A percentile compares a stretch with the other conserved stretches of the same genome.
Conservation (phyloP, 2,113 vertebrate species). For the Struthio camelus region DNA sequence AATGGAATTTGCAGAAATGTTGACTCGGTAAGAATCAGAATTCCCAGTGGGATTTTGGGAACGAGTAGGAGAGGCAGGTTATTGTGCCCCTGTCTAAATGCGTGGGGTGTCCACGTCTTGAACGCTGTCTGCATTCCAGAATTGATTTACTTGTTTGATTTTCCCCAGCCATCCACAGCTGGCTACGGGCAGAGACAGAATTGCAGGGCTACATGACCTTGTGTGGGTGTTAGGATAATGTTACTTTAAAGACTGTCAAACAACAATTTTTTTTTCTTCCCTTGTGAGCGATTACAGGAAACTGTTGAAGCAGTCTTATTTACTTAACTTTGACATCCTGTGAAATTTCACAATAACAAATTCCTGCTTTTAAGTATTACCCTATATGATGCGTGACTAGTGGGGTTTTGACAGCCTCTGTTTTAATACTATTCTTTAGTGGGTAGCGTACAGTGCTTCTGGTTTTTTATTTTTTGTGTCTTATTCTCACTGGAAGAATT, state of each 20-base stretch:
- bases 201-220: not conserved
- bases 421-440: too few relatives aligned
- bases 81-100: rapidly evolving
- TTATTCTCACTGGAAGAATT: not conserved
- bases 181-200: not conserved
- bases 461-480: not conserved
- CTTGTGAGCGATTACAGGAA: not conserved
- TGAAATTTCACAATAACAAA: not conserved
- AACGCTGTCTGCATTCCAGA: not conserved
- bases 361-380: not conserved
- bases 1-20: not conserved
- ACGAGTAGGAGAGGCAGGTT: not conserved
- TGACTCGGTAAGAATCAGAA: not conserved
- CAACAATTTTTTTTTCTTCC: not conserved
- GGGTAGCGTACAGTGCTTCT: not conserved
- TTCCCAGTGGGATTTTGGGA: not conserved
- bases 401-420: too few relatives aligned
- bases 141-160: not conserved
- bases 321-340: not conserved
- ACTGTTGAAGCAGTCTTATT: not conserved
- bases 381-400: not conserved
- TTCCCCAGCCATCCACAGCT: not conserved
- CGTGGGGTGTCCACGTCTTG: not conserved
- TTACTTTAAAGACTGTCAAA: not conserved
- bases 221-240: not conserved